These are phyloP conservation scores for Hemichromis elongatus DNA, from an alignment of 2,113 vertebrate genomes.

Conservation along the genomic window DNA sequence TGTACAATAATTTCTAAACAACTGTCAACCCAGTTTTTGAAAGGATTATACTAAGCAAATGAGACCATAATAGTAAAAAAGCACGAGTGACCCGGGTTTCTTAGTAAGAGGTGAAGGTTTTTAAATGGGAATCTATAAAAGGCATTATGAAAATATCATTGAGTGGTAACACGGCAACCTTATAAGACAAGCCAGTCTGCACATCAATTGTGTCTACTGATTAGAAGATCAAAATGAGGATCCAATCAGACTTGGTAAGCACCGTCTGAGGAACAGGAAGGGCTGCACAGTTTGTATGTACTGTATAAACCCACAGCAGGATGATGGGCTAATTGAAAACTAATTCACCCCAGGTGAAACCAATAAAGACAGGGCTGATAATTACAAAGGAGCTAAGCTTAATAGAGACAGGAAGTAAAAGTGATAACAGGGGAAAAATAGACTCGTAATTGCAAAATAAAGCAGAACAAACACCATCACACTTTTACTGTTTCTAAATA, in stretches of 20 bases:
- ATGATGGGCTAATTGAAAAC: background rate
- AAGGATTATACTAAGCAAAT: background rate
- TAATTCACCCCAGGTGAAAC: background rate
- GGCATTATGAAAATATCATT: background rate
- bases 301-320: background rate
- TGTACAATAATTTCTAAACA: background rate
- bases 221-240: background rate
- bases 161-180: fast-evolving
- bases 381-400: background rate
- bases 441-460: background rate
- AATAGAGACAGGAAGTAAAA: background rate
- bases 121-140: background rate
- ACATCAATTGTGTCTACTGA: background rate
- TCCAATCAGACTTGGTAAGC: background rate
- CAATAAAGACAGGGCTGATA: background rate
- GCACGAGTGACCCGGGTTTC: fast-evolving
- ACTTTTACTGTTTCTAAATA: background rate
- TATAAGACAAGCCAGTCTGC: background rate
- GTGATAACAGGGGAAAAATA: background rate
- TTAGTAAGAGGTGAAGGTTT: background rate
- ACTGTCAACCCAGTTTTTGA: background rate
- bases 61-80: background rate
- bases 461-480: background rate
- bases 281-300: background rate
- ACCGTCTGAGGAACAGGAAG: background rate